These are phyloP conservation scores for Ceratosolen fusciceps DNA, from an alignment of 1,140 invertebrate species.

Conservation along the genomic window DNA sequence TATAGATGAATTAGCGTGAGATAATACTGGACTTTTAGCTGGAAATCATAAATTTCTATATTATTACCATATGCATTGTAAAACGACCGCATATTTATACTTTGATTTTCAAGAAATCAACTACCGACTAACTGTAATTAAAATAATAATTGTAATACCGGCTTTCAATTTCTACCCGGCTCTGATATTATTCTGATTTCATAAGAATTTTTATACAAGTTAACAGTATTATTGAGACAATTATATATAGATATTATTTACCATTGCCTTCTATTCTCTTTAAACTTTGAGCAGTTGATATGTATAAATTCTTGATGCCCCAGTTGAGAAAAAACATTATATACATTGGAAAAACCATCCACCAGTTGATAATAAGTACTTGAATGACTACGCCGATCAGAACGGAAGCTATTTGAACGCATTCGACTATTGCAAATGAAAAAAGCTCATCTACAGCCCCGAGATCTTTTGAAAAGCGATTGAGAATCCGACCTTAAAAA, in stretches of 20 bases:
- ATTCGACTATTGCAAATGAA: constrained; percentile 82
- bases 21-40: constrained; percentile 84
- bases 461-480: constrained; percentile 89
- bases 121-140: too few species aligned
- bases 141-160: too few species aligned
- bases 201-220: too few species aligned
- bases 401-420: constrained; percentile 75
- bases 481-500: constrained; percentile 80
- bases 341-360: constrained; percentile 79
- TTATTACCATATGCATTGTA: too few species aligned
- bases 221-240: too few species aligned
- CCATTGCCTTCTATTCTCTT: constrained; percentile 87
- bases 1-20: constrained; percentile 83
- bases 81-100: too few species aligned
- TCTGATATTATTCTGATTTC: too few species aligned
- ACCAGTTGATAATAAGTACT: constrained; percentile 82
- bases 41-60: constrained; percentile 61
- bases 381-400: constrained; percentile 78
- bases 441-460: constrained; percentile 88
- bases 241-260: constrained; percentile 67
- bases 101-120: too few species aligned
- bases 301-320: constrained; percentile 81
- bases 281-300: constrained; percentile 83
- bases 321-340: constrained; percentile 79
- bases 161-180: too few species aligned